Evolutionary conservation across 2,113 vertebrate genomes (phyloP).

Genomic region (Phycodurus eques): DNA sequence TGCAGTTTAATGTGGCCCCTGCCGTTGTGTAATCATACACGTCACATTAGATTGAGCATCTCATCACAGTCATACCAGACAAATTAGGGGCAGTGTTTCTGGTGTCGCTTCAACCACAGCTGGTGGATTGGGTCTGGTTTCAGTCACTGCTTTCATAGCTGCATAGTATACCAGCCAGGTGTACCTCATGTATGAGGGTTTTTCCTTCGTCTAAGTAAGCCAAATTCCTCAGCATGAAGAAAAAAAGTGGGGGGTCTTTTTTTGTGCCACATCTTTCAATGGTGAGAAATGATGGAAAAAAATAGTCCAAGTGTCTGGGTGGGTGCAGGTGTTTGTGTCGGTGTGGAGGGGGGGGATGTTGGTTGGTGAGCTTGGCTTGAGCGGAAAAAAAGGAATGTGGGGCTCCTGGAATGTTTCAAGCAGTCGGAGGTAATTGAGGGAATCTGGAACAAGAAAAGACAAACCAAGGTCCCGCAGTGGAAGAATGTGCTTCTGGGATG

Average conservation of each 20-base stretch:
- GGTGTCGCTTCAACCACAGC: slow-evolving; percentile 39
- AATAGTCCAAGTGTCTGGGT: slow-evolving; percentile 14
- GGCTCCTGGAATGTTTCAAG: slow-evolving; percentile 76
- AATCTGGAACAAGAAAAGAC: slow-evolving; percentile 81
- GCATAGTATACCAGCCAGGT: slow-evolving; percentile 63
- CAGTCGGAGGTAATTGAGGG: slow-evolving; percentile 79
- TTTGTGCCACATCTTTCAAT: slow-evolving; percentile 41
- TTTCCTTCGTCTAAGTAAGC: slow-evolving; percentile 55
- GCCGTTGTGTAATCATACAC: slow-evolving; percentile 48
- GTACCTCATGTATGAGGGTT: slow-evolving; percentile 48
- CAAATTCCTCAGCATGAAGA: slow-evolving; percentile 57
- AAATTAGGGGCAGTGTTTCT: slow-evolving; percentile 28
- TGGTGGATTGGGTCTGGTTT: slow-evolving; percentile 51
- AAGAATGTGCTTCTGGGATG: slow-evolving; percentile 74
- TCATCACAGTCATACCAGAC: slow-evolving; percentile 37
- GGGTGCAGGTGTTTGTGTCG: slow-evolving; percentile 54
- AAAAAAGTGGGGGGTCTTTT: slow-evolving; percentile 51
- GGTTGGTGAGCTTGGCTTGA: slow-evolving; percentile 61
- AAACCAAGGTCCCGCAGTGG: slow-evolving; percentile 71
- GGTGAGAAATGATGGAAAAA: slow-evolving; percentile 63
- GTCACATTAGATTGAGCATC: slow-evolving; percentile 36
- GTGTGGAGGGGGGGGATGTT: slow-evolving; percentile 22
- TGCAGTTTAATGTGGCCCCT: neutral
- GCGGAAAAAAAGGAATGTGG: slow-evolving; percentile 70
- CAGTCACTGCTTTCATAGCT: slow-evolving; percentile 49